Base-by-base conservation (phyloP, 2,888 invertebrate species). In the Sesia bembeciformis region DNA sequence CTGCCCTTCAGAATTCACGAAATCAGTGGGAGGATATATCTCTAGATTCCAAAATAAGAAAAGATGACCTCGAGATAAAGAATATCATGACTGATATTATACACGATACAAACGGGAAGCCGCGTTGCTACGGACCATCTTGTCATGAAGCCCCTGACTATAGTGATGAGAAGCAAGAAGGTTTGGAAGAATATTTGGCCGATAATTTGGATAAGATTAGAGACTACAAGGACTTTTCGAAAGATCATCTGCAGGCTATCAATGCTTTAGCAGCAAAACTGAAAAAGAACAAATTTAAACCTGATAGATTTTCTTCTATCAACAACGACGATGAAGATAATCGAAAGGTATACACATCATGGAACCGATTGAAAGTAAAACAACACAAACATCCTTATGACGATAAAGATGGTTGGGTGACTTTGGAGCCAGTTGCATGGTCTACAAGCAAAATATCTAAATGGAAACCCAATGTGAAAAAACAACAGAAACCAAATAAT, bases 371-470 rank as follows among this genome's bases (percentile, higher is more conserved):
- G 40, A 89, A 91, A 73, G 80, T 90, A 5, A 90, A 90, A 67
- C 90, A 90, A 64, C 90, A 91, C 58, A 90, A 91, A 58, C 91
- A 91, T 66, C 92, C 93, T 0, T 92, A 90, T 60, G 93, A 94
- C 56, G 93, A 94, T 61, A 92, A 93, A 66, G 93, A 93, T 55
- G 94, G 94, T 0, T 95, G 95, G 95, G 94, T 95, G 0, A 92
- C 93, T 1, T 76, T 95, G 55, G 95, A 95, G 61, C 94, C 93
- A 4, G 91, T 95, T 4, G 94, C 95, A 0, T 95, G 95, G 95
- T 94, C 94, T 0, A 91, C 93, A 6, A 94, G 94, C 63, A 94
- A 95, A 81, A 93, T 95, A 60, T 94, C 94, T 3, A 95, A 94
- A 76, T 95, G 95, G 95, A 93, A 94, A 69, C 92, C 93, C 0